Evolutionary conservation across 2,113 vertebrate species (phyloP).

Genomic region (Herpailurus yagouaroundi): DNA sequence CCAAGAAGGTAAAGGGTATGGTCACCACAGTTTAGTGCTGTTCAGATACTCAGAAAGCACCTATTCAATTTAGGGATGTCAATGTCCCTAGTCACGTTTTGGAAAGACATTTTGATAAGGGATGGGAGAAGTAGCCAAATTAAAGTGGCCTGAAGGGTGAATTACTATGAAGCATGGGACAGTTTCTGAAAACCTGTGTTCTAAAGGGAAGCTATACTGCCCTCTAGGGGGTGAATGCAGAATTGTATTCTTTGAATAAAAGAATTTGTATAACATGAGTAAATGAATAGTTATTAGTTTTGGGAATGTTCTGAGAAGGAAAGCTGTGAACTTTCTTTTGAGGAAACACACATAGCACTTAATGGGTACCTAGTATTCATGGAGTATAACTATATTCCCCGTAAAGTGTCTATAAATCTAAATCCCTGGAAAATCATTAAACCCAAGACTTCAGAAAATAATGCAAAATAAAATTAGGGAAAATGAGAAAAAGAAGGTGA

Average conservation of each 20-base stretch:
- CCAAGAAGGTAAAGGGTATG: neutral
- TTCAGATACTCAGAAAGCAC: neutral
- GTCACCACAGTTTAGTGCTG: neutral
- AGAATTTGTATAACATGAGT: neutral
- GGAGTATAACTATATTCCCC: rapidly evolving
- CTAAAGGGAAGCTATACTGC: neutral
- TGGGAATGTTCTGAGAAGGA: neutral
- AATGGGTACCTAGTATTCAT: neutral
- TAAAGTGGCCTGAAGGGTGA: neutral
- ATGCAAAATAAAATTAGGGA: neutral
- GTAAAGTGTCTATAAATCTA: neutral
- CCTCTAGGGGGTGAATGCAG: neutral
- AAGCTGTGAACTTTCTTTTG: neutral
- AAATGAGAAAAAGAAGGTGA: neutral
- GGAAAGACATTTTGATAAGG: neutral
- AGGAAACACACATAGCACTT: neutral
- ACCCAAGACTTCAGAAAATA: neutral
- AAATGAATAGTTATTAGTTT: neutral
- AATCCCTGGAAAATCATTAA: neutral
- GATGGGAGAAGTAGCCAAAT: neutral
- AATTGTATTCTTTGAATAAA: neutral
- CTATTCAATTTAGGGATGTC: neutral
- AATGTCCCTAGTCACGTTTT: neutral
- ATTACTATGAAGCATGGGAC: neutral
- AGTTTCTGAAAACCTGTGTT: neutral